Percentiles rank a stretch among this genome's conserved stretches.
These are phyloP conservation scores for Stegana nigrithorax DNA, from an alignment of 2,888 invertebrate species.

Conservation along the genomic window DNA sequence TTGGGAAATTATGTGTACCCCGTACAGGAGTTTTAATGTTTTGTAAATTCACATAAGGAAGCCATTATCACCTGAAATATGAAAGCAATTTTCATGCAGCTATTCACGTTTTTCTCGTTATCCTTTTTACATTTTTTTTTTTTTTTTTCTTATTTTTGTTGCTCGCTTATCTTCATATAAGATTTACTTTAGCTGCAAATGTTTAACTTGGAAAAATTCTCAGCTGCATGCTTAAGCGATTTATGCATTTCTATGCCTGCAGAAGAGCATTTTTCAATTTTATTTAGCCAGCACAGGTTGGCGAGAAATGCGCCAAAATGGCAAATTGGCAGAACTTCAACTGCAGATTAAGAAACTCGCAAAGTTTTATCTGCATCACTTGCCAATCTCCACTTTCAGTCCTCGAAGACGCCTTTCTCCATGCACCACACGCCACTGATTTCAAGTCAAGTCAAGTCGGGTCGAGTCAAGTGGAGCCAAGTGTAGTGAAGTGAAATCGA, in stretches of 20 bases:
- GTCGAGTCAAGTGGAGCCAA: too few relatives aligned
- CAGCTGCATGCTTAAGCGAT: too few relatives aligned
- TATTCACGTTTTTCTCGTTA: constrained; percentile 36
- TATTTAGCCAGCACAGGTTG: too few relatives aligned
- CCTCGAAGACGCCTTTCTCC: background rate
- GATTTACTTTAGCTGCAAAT: constrained; percentile 2
- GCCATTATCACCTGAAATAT: constrained; percentile 66
- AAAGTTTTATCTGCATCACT: background rate
- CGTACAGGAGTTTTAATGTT: constrained; percentile 58
- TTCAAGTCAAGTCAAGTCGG: too few relatives aligned
- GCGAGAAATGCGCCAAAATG: too few relatives aligned
- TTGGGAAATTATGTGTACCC: constrained; percentile 62
- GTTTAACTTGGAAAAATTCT: too few relatives aligned
- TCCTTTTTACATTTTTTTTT: constrained; percentile 2
- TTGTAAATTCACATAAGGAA: constrained; percentile 67
- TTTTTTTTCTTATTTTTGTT: background rate
- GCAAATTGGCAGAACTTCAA: constrained; percentile 31
- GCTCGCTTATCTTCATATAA: constrained; percentile 32
- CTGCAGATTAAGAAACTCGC: constrained; percentile 21
- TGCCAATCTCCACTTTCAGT: background rate
- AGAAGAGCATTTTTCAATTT: too few relatives aligned
- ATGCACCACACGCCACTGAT: background rate
- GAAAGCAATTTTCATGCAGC: constrained; percentile 60
- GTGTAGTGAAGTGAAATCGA: background rate
- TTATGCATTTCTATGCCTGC: too few relatives aligned